phyloP scores from a whole-genome alignment of 2,113 vertebrate genomes.

The Mobula hypostoma region DNA sequence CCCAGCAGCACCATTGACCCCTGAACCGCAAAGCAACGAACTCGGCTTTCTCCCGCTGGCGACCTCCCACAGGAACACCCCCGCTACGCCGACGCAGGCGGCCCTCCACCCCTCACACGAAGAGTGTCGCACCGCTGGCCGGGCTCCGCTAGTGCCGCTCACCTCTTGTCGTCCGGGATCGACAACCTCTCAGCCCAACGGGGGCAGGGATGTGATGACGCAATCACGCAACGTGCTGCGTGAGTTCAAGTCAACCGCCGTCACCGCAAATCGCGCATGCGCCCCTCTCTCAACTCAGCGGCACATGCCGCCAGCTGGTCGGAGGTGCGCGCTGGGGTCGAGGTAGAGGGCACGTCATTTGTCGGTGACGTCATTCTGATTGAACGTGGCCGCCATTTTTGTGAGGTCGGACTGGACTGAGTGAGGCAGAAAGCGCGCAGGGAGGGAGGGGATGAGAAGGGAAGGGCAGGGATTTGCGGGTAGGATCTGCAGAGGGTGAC shows the following conservation, averaged over 20 bases:
- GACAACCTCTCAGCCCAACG: background rate
- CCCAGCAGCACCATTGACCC: background rate
- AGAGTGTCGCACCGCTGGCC: background rate
- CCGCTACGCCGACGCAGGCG: background rate
- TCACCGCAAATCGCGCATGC: background rate
- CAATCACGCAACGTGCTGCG: background rate
- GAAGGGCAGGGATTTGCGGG: accelerated
- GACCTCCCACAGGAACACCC: background rate
- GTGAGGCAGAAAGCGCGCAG: background rate
- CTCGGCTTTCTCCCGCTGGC: background rate
- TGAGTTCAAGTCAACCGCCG: background rate
- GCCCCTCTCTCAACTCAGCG: conserved; percentile 28
- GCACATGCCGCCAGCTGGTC: too few species aligned
- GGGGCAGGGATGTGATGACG: background rate
- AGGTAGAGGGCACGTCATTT: background rate
- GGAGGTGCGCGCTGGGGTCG: too few species aligned
- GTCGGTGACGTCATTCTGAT: background rate
- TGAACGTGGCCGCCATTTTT: background rate
- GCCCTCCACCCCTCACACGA: background rate
- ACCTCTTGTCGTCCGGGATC: conserved; percentile 5
- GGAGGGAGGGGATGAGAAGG: background rate
- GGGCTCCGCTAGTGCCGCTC: background rate
- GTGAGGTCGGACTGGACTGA: background rate
- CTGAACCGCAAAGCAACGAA: background rate
- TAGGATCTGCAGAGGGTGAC: background rate